These are phyloP conservation scores for Leptothorax acervorum DNA, from an alignment of 2,888 invertebrate genomes.

Conservation along the genomic window DNA sequence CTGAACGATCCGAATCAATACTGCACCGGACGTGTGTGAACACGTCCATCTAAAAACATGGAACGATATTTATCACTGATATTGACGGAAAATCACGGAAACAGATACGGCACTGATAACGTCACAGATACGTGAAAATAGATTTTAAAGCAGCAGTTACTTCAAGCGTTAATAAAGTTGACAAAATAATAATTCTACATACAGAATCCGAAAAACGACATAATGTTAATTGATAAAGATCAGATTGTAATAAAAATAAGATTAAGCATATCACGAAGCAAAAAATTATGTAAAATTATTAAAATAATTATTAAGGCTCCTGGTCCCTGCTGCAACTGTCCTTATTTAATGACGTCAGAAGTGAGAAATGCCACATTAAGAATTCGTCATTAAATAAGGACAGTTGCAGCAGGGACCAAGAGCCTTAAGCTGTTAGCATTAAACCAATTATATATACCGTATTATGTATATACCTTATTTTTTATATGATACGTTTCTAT, in stretches of 20 bases:
- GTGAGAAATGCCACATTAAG: no score
- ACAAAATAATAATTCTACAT: neutral
- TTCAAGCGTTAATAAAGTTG: neutral
- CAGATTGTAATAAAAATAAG: neutral
- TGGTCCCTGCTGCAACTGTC: no score
- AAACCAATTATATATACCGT: neutral
- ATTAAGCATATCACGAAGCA: neutral
- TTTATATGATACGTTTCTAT: neutral
- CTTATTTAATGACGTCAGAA: no score
- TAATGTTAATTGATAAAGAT: neutral
- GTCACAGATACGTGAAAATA: no score
- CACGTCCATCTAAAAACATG: no score
- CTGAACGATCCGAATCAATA: no score
- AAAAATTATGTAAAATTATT: neutral
- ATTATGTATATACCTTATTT: neutral
- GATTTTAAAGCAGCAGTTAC: neutral
- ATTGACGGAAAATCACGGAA: no score
- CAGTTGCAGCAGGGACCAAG: no score
- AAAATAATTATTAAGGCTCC: neutral
- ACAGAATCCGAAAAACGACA: neutral
- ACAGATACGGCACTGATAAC: no score
- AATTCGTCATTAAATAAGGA: no score
- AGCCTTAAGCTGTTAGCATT: neutral
- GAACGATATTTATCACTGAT: no score
- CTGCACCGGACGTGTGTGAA: no score